Conservation (phyloP, 2,797 vertebrate species). For the Cyprinodon diabolis region DNA sequence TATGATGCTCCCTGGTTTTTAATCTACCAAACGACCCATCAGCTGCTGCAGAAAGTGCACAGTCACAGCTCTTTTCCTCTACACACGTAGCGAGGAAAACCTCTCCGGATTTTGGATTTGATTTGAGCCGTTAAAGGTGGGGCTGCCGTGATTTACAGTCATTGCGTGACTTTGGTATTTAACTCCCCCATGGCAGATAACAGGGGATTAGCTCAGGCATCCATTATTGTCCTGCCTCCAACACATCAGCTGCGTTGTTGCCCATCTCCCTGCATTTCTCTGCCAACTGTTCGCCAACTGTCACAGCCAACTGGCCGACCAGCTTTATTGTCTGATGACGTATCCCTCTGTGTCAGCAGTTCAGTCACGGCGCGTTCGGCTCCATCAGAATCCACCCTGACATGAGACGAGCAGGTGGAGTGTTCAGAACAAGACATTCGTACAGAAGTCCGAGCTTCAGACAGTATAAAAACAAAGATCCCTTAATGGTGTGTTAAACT, state of each 20-base stretch:
- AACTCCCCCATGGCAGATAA: constrained; percentile 37
- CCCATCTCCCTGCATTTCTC: constrained; percentile 47
- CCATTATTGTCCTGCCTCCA: constrained; percentile 38
- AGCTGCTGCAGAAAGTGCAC: neutral
- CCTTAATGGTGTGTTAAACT: too few species aligned
- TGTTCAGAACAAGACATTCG: constrained; percentile 25
- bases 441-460: constrained; percentile 6
- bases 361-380: constrained; percentile 52
- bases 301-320: constrained; percentile 22
- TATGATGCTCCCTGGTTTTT: constrained; percentile 40
- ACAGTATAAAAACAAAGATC: neutral
- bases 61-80: neutral
- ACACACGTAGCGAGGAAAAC: neutral
- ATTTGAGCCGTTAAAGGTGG: neutral
- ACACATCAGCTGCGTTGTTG: constrained; percentile 26
- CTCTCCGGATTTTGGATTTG: constrained; percentile 3
- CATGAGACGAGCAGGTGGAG: constrained; percentile 36
- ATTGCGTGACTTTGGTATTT: constrained; percentile 23
- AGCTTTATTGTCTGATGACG: constrained; percentile 58
- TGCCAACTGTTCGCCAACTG: constrained; percentile 67
- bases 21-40: constrained; percentile 37
- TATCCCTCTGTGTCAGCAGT: constrained; percentile 60
- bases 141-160: constrained; percentile 11
- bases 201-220: constrained; percentile 43
- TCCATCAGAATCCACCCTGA: constrained; percentile 50